These are phyloP conservation scores for Sphenopsis melanotis DNA, from an alignment of 2,797 vertebrate genomes.

Conservation along the genomic window DNA sequence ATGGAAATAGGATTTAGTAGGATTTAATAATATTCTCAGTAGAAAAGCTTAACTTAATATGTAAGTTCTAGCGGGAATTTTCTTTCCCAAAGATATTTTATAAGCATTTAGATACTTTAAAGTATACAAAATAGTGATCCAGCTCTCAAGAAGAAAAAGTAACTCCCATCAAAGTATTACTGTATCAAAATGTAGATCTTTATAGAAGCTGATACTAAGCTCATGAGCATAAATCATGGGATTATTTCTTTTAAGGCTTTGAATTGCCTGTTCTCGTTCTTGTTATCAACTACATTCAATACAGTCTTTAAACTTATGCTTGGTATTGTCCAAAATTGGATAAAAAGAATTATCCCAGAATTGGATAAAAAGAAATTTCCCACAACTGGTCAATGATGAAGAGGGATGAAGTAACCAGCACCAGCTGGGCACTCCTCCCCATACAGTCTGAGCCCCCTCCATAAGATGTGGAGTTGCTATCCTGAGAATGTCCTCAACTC, in stretches of 20 bases:
- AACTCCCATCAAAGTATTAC: constrained; percentile 16
- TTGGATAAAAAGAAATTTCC: constrained; percentile 47
- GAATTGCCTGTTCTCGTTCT: not conserved
- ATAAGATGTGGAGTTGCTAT: not conserved
- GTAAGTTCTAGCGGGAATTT: constrained; percentile 50
- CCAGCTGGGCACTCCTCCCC: not conserved
- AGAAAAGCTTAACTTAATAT: constrained; percentile 50
- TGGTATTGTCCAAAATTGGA: not conserved
- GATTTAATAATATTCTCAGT: constrained; percentile 60
- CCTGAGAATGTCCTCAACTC: not conserved
- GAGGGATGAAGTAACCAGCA: not conserved
- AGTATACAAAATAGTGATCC: not conserved
- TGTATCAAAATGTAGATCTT: constrained; percentile 16
- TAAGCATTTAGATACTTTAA: constrained; percentile 48
- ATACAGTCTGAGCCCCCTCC: not conserved
- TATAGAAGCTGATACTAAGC: constrained; percentile 15
- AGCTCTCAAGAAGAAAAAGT: constrained; percentile 24
- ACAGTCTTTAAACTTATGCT: constrained; percentile 51
- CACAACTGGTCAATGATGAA: constrained; percentile 14
- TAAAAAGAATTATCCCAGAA: constrained; percentile 21
- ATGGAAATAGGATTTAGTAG: constrained; percentile 52
- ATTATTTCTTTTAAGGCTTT: constrained; percentile 33
- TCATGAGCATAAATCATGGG: not conserved
- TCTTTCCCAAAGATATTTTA: constrained; percentile 43
- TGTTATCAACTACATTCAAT: constrained; percentile 39